Evolutionary conservation across 2,888 invertebrate species (phyloP), one percentile per base, ranked within the genome.

Genomic region (Pristionchus maxplancki): DNA sequence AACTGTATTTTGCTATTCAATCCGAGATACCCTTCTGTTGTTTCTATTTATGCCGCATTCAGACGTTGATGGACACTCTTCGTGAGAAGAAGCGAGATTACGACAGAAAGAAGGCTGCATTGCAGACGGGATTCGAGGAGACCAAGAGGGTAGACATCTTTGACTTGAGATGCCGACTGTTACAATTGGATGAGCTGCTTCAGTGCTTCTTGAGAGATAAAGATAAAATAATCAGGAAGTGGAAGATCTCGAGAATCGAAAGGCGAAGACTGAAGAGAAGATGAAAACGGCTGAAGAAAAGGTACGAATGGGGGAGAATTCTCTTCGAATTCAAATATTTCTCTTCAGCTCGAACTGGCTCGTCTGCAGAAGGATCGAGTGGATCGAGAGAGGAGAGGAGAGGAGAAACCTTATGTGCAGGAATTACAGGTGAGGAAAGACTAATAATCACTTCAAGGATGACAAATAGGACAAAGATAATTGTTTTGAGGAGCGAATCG

Each of bases 41-140:
- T n/a, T n/a, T 44, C 24, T 37, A n/a, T 48, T 6, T 11, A 34
- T 15, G 13, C n/a, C 24, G 15, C 6, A 48, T 62, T 31, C 81
- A 88, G 88, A 53, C 44, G 2, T 37, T 81, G 28, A 20, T 88
- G 78, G 88, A 88, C 44, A 81, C 78, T 40, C 81, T 88, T 13
- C 78, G 81, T 5, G 88, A 81, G 81, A 53, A 50, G 58, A 88
- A 88, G 62, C 31, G 48, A 31, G 88, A 88, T 8, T 81, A 88
- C 62, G 88, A 88, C 13, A 88, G 88, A 31, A 50, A 50, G 34
- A 88, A 88, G 81, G 88, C 88, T 28, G 88, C 88, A 44, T 28
- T 88, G 24, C 44, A 88, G 31, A 81, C 40, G n/a, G 88, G 88
- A 37, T 87, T 87, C 64, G 71, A 50, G 31, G 86, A 50, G 48